These are phyloP conservation scores for Acleris sparsana DNA, from an alignment of 2,888 invertebrate species.

Conservation along the genomic window DNA sequence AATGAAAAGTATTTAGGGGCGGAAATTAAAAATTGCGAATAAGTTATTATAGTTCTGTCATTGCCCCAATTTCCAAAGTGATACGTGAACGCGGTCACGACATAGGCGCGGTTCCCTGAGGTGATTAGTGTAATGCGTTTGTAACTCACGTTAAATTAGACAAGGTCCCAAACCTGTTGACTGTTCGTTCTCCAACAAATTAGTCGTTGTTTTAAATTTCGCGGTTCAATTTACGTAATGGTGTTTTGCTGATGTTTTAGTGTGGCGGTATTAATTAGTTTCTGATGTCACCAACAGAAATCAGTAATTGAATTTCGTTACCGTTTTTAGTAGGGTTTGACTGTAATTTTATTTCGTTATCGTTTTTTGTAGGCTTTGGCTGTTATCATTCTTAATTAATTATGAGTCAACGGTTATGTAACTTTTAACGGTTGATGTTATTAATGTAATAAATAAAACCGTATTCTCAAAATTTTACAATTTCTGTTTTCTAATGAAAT, in stretches of 20 bases:
- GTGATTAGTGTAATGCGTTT: conserved; percentile 64
- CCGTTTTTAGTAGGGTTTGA: too few relatives aligned
- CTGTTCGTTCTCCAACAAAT: conserved; percentile 12
- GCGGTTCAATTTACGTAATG: conserved; percentile 28
- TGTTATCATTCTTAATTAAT: too few relatives aligned
- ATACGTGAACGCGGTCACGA: conserved; percentile 22
- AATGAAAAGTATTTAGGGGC: neutral
- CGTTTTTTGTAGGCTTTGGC: too few relatives aligned
- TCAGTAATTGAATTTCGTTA: too few relatives aligned
- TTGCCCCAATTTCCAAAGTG: conserved; percentile 27
- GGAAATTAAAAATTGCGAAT: conserved; percentile 16
- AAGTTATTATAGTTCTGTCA: conserved; percentile 2
- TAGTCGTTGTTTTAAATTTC: conserved; percentile 20
- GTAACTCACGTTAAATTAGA: conserved; percentile 41
- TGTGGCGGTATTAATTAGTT: conserved; percentile 16
- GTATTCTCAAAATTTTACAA: too few relatives aligned
- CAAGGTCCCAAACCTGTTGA: conserved; percentile 21
- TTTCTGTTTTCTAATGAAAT: too few relatives aligned
- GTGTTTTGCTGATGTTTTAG: conserved; percentile 21
- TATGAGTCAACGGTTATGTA: too few relatives aligned
- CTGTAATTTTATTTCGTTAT: too few relatives aligned
- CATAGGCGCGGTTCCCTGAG: conserved; percentile 42
- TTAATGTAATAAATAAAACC: too few relatives aligned
- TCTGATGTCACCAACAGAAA: conserved; percentile 9
- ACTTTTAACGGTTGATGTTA: too few relatives aligned